Evolutionary conservation across 2,797 vertebrate genomes (phyloP).

Genomic region (Avahi laniger): DNA sequence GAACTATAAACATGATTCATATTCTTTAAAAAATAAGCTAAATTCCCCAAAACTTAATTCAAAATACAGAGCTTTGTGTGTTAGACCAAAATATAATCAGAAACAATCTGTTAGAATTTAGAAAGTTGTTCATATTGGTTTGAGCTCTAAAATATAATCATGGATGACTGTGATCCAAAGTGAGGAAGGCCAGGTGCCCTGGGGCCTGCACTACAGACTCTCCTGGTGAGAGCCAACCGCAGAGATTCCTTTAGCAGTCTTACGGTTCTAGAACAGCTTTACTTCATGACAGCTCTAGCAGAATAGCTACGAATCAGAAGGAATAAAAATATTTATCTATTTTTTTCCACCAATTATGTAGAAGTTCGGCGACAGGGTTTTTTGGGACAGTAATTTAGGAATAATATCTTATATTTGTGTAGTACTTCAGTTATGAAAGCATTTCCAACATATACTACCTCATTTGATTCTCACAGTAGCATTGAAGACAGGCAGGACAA

Average conservation of each 20-base stretch:
- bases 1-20: neutral
- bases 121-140: neutral
- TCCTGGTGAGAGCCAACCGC: neutral
- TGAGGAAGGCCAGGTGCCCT: neutral
- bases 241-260: neutral
- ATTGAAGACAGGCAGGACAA: neutral
- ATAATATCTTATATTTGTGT: neutral
- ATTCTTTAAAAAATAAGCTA: neutral
- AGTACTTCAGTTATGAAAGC: neutral
- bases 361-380: neutral
- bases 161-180: neutral
- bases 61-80: neutral
- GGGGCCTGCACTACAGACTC: neutral
- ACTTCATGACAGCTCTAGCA: neutral
- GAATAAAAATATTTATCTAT: neutral
- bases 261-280: neutral
- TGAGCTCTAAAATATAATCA: neutral
- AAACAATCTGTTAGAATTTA: neutral
- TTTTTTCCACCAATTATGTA: neutral
- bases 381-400: neutral
- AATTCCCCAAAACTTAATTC: constrained; percentile 22
- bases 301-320: neutral
- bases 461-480: neutral
- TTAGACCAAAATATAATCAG: neutral
- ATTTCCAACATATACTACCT: neutral